A percentile compares a stretch with the other conserved stretches of the same genome.
These are phyloP conservation scores for Eutolmus rufibarbis DNA, from an alignment of 2,888 invertebrate species.

Conservation along the genomic window DNA sequence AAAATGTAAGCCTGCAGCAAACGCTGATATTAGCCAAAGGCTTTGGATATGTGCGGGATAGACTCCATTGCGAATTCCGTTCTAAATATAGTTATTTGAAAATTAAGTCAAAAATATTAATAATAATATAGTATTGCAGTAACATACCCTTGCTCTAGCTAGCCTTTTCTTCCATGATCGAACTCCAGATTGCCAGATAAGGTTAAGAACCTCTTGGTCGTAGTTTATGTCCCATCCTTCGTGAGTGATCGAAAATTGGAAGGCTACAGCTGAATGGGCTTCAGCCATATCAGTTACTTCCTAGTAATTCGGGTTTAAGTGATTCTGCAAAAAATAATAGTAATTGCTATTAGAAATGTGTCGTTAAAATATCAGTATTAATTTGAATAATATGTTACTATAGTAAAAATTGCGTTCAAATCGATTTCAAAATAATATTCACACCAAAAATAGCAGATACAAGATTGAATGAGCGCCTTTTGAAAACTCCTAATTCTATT, in stretches of 20 bases:
- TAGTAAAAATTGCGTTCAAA: too few species aligned
- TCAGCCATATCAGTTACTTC: slow-evolving; percentile 79
- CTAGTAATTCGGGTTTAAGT: background rate
- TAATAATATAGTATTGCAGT: background rate
- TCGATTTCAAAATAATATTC: too few species aligned
- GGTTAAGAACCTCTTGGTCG: slow-evolving; percentile 92
- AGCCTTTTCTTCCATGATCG: slow-evolving; percentile 95
- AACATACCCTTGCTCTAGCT: slow-evolving; percentile 85
- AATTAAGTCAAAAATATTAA: background rate
- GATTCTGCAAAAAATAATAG: background rate
- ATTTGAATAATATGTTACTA: too few species aligned
- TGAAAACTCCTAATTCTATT: too few species aligned
- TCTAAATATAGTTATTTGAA: slow-evolving; percentile 67
- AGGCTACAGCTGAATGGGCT: slow-evolving; percentile 97
- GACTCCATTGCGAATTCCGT: slow-evolving; percentile 92
- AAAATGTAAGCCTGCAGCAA: slow-evolving; percentile 82
- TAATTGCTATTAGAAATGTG: background rate
- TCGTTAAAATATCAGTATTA: too few species aligned
- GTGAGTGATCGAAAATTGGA: slow-evolving; percentile 96
- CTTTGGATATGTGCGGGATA: slow-evolving; percentile 95
- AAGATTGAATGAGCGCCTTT: too few species aligned
- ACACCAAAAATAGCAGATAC: too few species aligned
- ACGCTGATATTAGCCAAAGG: slow-evolving; percentile 80
- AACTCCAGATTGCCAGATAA: slow-evolving; percentile 94
- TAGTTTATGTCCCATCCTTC: slow-evolving; percentile 99